Evolutionary conservation across 1,140 invertebrate species (phyloP).

Genomic region (Drosophila truncata): DNA sequence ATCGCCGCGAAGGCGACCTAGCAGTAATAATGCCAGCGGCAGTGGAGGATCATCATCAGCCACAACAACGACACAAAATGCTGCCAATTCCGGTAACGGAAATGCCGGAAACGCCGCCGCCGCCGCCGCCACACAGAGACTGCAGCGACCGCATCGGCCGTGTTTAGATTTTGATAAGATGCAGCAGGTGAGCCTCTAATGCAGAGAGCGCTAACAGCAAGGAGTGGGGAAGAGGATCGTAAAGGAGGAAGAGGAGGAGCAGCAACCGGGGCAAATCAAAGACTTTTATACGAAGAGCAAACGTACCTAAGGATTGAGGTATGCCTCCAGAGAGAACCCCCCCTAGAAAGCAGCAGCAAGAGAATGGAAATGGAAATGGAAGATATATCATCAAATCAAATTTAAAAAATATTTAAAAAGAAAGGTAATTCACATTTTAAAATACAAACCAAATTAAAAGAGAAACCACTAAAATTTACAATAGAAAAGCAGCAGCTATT

Average conservation of each 20-base stretch:
- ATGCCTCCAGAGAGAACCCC: slow-evolving; percentile 3
- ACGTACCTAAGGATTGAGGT: slow-evolving; percentile 32
- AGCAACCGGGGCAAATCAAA: slow-evolving; percentile 75
- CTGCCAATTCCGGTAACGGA: slow-evolving; percentile 43
- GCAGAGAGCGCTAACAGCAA: slow-evolving; percentile 68
- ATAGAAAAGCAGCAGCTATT: slow-evolving; percentile 82
- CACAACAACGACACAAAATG: slow-evolving; percentile 43
- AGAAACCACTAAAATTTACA: slow-evolving; percentile 64
- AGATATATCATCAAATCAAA: slow-evolving; percentile 79
- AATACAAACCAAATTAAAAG: slow-evolving; percentile 55
- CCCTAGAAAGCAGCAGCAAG: slow-evolving; percentile 26
- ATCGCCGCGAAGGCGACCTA: slow-evolving; percentile 88
- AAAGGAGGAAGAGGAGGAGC: not conserved
- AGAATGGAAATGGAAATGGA: not conserved
- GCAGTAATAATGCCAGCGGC: slow-evolving; percentile 70
- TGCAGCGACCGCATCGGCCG: slow-evolving; percentile 90
- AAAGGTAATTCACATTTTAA: slow-evolving; percentile 73
- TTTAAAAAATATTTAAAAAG: slow-evolving; percentile 64
- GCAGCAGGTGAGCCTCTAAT: slow-evolving; percentile 88
- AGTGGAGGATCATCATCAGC: slow-evolving; percentile 13
- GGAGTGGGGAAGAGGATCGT: slow-evolving; percentile 10
- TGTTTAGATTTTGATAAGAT: slow-evolving; percentile 98
- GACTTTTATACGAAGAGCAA: slow-evolving; percentile 75
- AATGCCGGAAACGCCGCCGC: slow-evolving; percentile 42
- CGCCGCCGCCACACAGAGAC: slow-evolving; percentile 87